A percentile compares a stretch with the other conserved stretches of the same genome.
These are phyloP conservation scores for Galeopterus variegatus DNA, from an alignment of 2,113 vertebrate genomes.

Conservation along the genomic window DNA sequence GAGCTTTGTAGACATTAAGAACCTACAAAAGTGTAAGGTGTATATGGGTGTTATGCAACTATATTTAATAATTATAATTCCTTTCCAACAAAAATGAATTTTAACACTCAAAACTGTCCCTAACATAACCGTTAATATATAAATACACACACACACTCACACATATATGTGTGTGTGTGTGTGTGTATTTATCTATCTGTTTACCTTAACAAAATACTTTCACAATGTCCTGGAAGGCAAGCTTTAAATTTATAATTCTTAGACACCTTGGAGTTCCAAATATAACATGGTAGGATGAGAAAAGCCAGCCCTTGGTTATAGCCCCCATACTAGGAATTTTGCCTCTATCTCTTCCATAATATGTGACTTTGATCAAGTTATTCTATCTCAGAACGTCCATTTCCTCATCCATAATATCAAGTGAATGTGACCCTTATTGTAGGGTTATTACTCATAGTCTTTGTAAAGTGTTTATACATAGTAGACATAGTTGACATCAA, in stretches of 20 bases:
- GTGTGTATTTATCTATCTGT: neutral
- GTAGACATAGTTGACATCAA: neutral
- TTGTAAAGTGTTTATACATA: neutral
- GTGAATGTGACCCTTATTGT: neutral
- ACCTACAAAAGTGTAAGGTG: neutral
- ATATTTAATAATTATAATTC: neutral
- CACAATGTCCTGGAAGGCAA: neutral
- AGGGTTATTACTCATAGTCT: neutral
- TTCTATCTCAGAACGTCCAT: neutral
- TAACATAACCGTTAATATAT: neutral
- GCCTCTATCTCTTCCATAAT: neutral
- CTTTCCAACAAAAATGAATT: constrained; percentile 7
- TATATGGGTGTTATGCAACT: neutral
- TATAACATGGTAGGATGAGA: neutral
- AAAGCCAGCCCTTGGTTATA: neutral
- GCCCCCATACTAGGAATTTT: neutral
- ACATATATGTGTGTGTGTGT: no score
- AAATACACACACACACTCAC: no score
- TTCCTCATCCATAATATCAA: neutral
- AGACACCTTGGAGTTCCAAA: neutral
- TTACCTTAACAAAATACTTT: neutral
- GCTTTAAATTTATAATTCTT: neutral
- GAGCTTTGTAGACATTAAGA: neutral
- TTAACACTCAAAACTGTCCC: neutral
- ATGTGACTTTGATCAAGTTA: neutral